Base-by-base conservation (phyloP, 1,140 invertebrate species). In the Drosophila punjabiensis region DNA sequence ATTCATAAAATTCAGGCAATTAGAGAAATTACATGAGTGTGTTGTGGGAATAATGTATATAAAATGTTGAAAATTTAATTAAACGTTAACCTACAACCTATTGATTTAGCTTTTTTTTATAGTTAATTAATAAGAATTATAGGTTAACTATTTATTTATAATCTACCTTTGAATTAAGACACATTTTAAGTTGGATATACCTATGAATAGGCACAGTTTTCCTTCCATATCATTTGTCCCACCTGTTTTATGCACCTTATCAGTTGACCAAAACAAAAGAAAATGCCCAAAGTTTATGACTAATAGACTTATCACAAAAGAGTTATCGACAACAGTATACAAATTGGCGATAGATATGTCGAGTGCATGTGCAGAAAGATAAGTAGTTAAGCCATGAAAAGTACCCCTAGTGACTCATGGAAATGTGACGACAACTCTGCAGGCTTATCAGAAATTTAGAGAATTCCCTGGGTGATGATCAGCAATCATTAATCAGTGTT, bases 271-370 rank as follows among this genome's bases (percentile, higher is more conserved):
- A 64, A 65, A 48, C 71, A 65, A 65, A 76, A 65, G 50, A 75
- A 63, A 56, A 37, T 43, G 33, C 56, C 9, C 32, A 45, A 52
- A 9, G 16, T 16, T 50, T 35, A 58, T 76, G 73, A 76, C 50
- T 76, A 76, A 76, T 76, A 32, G 68, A 41, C 73, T 75, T 76
- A 76, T 76, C 73, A 65, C 43, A 41, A 52, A 45, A 73, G 18
- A 33, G 45, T 32, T 74, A 75, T 74, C 47, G 71, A 47, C 24
- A 33, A 3, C n/a, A 33, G 48, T 47, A 45, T 16, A 69, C 37
- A 69, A 53, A 71, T 71, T 30, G 33, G 68, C 11, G 28, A 32
- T 62, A 52, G 13, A 60, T 74, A 74, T 52, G 37, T 28, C 16
- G 9, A 70, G 20, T 14, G 37, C 47, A 32, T 35, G 35, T 70